A percentile compares a stretch with the other conserved stretches of the same genome.
These are phyloP conservation scores for Nineta flava DNA, from an alignment of 2,888 invertebrate genomes.

Conservation along the genomic window DNA sequence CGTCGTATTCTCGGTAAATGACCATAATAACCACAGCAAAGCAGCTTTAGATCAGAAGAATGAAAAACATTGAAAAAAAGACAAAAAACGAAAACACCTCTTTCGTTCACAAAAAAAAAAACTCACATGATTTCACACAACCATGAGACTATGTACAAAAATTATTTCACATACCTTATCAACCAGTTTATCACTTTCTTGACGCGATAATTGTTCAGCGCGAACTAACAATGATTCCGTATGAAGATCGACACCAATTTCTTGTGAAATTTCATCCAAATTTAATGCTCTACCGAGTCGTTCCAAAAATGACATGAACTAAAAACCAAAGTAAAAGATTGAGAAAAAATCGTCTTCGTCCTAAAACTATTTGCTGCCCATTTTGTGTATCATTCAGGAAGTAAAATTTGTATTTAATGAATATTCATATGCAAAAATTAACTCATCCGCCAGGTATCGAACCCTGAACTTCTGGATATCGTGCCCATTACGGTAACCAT, in stretches of 20 bases:
- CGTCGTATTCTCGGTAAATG: slow-evolving; percentile 52
- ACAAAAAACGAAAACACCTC: no score
- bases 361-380: background rate
- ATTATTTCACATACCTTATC: slow-evolving; percentile 48
- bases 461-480: no score
- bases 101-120: no score
- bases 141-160: background rate
- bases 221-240: slow-evolving; percentile 72
- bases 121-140: no score
- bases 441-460: no score
- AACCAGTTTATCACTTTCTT: slow-evolving; percentile 68
- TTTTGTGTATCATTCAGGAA: no score
- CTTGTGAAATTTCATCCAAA: slow-evolving; percentile 68
- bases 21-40: slow-evolving; percentile 26
- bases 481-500: no score
- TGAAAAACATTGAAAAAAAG: background rate
- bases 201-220: slow-evolving; percentile 65
- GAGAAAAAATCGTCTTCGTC: background rate
- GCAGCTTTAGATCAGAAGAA: slow-evolving; percentile 35
- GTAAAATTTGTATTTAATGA: no score
- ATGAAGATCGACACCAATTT: slow-evolving; percentile 65
- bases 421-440: no score
- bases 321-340: slow-evolving; percentile 23
- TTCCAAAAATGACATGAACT: slow-evolving; percentile 72
- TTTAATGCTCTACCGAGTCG: slow-evolving; percentile 67